Conservation (phyloP, 1,140 invertebrate genomes). For the Lucilia cuprina region DNA sequence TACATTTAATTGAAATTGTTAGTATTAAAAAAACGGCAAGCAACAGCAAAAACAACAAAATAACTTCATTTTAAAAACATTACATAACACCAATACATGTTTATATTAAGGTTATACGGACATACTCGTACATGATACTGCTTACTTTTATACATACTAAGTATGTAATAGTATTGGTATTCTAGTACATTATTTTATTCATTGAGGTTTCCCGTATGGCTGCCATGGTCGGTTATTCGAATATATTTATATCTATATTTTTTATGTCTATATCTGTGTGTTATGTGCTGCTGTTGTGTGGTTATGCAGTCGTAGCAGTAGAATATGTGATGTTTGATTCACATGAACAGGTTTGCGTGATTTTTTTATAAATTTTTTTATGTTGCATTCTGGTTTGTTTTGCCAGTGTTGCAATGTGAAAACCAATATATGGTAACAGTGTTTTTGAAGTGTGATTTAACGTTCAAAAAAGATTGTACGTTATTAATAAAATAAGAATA, state of each 20-base stretch:
- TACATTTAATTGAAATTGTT: conserved; percentile 8
- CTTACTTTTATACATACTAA: too few relatives aligned
- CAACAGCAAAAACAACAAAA: background rate
- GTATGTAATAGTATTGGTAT: background rate
- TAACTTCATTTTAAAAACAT: conserved; percentile 11
- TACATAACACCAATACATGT: background rate
- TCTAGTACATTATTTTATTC: background rate
- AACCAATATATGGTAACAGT: background rate
- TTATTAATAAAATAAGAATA: too few relatives aligned
- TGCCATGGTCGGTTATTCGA: background rate
- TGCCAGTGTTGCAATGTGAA: background rate
- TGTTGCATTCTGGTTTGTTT: background rate
- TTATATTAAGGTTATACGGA: background rate
- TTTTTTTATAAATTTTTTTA: background rate
- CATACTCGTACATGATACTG: background rate
- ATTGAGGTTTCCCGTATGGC: background rate
- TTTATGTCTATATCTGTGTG: background rate
- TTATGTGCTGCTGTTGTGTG: background rate
- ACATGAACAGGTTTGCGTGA: background rate
- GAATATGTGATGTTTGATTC: conserved; percentile 1
- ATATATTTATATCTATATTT: background rate
- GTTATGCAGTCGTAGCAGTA: background rate
- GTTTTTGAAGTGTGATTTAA: too few relatives aligned
- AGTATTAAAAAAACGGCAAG: background rate
- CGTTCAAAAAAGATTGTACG: too few relatives aligned